A percentile compares a stretch with the other conserved stretches of the same genome.
These are phyloP conservation scores for Apaloderma vittatum DNA, from an alignment of 2,113 vertebrate genomes.

Conservation along the genomic window DNA sequence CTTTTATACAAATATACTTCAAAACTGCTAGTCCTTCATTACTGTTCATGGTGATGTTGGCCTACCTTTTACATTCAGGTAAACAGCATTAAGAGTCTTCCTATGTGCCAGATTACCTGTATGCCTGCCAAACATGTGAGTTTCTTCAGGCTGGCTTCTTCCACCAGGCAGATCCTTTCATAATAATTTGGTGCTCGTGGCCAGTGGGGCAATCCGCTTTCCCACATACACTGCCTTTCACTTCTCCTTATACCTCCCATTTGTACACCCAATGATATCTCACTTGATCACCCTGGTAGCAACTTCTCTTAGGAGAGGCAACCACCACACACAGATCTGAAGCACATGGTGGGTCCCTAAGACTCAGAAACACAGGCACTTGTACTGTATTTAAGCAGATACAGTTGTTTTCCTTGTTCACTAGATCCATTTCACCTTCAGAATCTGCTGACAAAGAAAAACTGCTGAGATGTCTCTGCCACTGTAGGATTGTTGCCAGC, in stretches of 20 bases:
- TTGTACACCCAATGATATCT: accelerated
- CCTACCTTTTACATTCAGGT: background rate
- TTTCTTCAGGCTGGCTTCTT: background rate
- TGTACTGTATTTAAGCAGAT: background rate
- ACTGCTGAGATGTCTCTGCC: background rate
- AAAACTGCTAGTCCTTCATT: background rate
- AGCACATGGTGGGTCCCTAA: background rate
- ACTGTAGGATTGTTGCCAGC: background rate
- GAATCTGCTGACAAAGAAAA: background rate
- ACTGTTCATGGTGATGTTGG: background rate
- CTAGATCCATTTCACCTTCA: background rate
- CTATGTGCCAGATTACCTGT: accelerated
- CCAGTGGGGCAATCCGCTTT: accelerated
- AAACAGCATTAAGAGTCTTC: background rate
- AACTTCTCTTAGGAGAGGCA: background rate
- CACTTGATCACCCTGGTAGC: background rate
- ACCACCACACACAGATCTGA: accelerated
- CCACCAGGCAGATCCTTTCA: background rate
- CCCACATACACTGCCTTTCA: background rate
- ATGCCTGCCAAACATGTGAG: accelerated
- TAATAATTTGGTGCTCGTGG: background rate
- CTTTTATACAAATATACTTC: background rate
- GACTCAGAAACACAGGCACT: background rate
- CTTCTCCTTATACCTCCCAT: background rate
- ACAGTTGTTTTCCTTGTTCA: background rate